Conservation (phyloP, 2,888 invertebrate genomes). For the Toxonevra muliebris region DNA sequence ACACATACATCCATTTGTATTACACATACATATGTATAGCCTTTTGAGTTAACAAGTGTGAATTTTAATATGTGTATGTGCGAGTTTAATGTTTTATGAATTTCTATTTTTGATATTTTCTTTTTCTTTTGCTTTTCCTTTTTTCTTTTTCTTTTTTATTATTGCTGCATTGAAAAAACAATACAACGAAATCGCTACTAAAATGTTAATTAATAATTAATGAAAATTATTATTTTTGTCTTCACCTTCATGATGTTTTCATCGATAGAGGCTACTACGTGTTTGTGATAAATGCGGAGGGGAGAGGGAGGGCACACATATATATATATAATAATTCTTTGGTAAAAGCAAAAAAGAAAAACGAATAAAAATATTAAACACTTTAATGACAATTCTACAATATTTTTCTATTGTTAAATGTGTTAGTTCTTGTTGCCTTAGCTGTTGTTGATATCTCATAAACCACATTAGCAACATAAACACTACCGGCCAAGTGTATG, state of each 20-base stretch:
- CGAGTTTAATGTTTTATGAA: constrained; percentile 29
- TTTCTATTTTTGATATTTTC: constrained; percentile 14
- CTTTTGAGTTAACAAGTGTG: constrained; percentile 17
- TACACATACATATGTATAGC: background rate
- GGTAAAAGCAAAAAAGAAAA: too few species aligned
- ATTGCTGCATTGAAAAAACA: too few species aligned
- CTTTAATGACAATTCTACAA: constrained; percentile 5
- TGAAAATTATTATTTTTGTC: too few species aligned
- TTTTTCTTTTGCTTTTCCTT: background rate
- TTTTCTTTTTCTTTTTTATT: too few species aligned
- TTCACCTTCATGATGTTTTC: background rate
- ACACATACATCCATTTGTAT: background rate
- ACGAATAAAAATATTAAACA: background rate
- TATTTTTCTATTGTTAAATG: constrained; percentile 1
- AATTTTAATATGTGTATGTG: constrained; percentile 30
- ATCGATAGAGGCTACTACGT: background rate
- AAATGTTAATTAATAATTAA: too few species aligned
- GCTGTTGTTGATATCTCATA: background rate
- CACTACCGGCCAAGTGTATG: background rate
- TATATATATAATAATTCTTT: too few species aligned
- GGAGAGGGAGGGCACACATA: too few species aligned
- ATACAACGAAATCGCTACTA: too few species aligned
- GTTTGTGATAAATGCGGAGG: too few species aligned
- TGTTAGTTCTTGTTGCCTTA: background rate
- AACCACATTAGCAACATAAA: background rate